Evolutionary conservation across 92 coral and sea anemone species (phyloP), one percentile per base, ranked within the genome.

Genomic region (Meandrina meandrites): DNA sequence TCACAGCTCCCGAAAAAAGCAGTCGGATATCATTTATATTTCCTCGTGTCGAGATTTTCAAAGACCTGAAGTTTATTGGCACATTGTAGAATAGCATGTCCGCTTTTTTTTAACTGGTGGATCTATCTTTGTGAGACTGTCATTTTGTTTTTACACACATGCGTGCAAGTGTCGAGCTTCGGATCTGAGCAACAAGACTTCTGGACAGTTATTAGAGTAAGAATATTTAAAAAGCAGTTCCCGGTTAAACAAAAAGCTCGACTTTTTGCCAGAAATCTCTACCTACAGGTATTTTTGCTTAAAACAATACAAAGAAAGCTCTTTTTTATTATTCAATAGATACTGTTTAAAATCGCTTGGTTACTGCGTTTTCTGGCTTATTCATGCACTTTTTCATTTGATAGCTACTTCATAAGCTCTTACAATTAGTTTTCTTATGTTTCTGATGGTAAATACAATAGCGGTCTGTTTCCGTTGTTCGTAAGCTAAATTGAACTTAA

Each of bases 331-430:
- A 72, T 83, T 73, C 71, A 83, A 73, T 72, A 1, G 47, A 83
- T 72, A 19, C 54, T 71, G 70, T 72, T 27, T 35, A 11, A 83
- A 74, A 73, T 53, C 36, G 68, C 80, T 36, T 36, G 21, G 80
- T 72, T 72, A 72, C 80, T 24, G 9, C 87, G 54, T 83, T 73
- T 68, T 83, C 34, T 69, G 80, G 72, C 76, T 70, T 22, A 9
- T 53, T 21, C 50, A 79, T 31, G 67, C 30, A 66, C 69, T 22
- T 53, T 79, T 79, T 9, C 16, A 53, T 76, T 19, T 24, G 22
- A 5, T 64, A 35, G 74, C n/a, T 66, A 45, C 84, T 80, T 60
- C 53, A 71, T 36, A 71, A 35, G 19, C 21, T 58, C 35, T 32
- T 21, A 3, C 30, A 30, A 37, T 37, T 7, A 18, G n/a, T 1